phyloP scores from a whole-genome alignment of 2,888 invertebrate species.

The Scotopteryx bipunctaria region DNA sequence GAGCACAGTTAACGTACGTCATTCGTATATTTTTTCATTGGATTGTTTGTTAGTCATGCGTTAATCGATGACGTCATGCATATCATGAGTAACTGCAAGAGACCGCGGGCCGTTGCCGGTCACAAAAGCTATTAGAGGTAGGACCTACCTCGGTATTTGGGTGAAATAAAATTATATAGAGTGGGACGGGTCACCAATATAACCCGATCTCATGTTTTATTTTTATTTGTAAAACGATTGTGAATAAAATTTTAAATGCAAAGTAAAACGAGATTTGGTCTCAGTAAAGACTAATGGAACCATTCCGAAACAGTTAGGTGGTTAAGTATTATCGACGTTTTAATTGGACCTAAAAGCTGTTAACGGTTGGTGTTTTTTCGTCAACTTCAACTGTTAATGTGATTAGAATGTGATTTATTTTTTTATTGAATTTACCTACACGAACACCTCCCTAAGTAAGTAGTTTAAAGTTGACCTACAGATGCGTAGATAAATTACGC shows the following conservation, averaged over 20 bases:
- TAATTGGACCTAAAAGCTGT: slow-evolving; percentile 41
- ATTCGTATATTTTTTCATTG: slow-evolving; percentile 38
- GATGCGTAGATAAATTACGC: too few relatives aligned
- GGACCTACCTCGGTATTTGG: slow-evolving; percentile 54
- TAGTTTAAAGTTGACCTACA: too few relatives aligned
- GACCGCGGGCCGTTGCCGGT: slow-evolving; percentile 51
- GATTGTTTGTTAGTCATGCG: slow-evolving; percentile 65
- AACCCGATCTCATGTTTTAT: not conserved
- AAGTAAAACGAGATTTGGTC: slow-evolving; percentile 22
- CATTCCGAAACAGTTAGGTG: slow-evolving; percentile 30
- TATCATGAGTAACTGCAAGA: slow-evolving; percentile 70
- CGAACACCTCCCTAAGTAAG: too few relatives aligned
- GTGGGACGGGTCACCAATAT: slow-evolving; percentile 1
- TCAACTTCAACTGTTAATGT: slow-evolving; percentile 5
- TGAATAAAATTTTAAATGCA: slow-evolving; percentile 6
- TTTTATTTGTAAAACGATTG: not conserved
- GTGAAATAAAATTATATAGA: slow-evolving; percentile 50
- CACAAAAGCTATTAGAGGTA: slow-evolving; percentile 53
- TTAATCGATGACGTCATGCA: slow-evolving; percentile 73
- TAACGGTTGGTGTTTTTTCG: slow-evolving; percentile 27
- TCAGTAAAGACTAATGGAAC: slow-evolving; percentile 32
- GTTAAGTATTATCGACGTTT: slow-evolving; percentile 31
- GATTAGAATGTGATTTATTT: not conserved
- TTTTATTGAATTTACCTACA: not conserved
- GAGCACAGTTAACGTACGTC: slow-evolving; percentile 14